These are phyloP conservation scores for Typhlomys cinereus DNA, from an alignment of 2,113 vertebrate species.

Conservation along the genomic window DNA sequence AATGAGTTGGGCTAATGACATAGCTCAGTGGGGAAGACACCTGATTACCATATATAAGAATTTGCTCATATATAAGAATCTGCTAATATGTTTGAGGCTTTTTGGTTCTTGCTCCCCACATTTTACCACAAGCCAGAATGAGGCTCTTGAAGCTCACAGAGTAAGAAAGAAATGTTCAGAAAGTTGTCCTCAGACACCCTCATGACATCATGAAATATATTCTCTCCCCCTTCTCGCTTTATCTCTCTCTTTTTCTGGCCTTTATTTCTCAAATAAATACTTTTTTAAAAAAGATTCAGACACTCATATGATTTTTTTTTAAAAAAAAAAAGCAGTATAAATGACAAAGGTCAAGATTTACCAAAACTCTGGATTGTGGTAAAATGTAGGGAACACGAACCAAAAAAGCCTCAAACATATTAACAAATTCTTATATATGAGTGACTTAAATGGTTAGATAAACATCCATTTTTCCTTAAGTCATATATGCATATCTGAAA, in stretches of 20 bases:
- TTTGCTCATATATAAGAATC: background rate
- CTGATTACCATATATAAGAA: background rate
- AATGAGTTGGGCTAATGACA: background rate
- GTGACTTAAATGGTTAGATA: background rate
- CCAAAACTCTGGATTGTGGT: background rate
- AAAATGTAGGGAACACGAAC: background rate
- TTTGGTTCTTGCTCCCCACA: background rate
- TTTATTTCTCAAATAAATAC: too few species aligned
- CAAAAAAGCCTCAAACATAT: background rate
- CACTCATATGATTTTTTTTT: too few species aligned
- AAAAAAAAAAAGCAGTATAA: background rate
- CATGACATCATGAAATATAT: too few species aligned
- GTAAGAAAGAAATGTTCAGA: too few species aligned
- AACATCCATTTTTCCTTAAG: background rate
- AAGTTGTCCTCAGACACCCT: too few species aligned
- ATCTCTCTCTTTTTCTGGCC: too few species aligned
- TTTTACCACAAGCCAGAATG: background rate
- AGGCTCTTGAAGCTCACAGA: too few species aligned
- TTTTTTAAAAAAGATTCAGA: too few species aligned
- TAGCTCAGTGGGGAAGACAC: background rate
- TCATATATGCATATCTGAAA: background rate
- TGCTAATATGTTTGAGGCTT: background rate
- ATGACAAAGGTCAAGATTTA: background rate
- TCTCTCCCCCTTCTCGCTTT: too few species aligned
- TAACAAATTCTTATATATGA: background rate